Evolutionary conservation across 2,888 invertebrate species (phyloP).

Genomic region (Eristalinus aeneus): DNA sequence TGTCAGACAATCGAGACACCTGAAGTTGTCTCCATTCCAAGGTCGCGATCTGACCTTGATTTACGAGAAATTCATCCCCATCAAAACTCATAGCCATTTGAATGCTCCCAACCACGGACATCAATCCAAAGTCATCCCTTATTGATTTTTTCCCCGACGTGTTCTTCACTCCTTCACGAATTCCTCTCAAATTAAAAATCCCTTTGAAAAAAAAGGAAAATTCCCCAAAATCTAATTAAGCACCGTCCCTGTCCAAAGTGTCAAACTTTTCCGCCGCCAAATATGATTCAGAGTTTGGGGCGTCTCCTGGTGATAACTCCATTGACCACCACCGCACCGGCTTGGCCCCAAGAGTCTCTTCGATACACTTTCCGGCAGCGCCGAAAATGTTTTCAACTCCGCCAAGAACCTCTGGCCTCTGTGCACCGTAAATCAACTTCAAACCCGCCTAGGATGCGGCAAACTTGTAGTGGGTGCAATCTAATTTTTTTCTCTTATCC

Average conservation of each 20-base stretch:
- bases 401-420: conserved; percentile 15
- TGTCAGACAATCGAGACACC: no score
- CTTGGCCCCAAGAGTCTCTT: conserved; percentile 19
- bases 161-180: not conserved
- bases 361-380: conserved; percentile 45
- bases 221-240: conserved; percentile 65
- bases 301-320: conserved; percentile 15
- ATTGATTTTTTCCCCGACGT: not conserved
- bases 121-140: not conserved
- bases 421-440: conserved; percentile 37
- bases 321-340: not conserved
- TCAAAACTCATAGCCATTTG: no score
- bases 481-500: not conserved
- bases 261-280: conserved; percentile 40
- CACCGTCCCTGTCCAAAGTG: conserved; percentile 61
- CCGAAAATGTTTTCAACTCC: conserved; percentile 15
- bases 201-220: conserved; percentile 24
- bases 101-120: no score
- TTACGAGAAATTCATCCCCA: no score
- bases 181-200: not conserved
- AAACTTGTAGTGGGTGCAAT: conserved; percentile 30
- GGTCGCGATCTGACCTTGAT: no score
- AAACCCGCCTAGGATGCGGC: conserved; percentile 9
- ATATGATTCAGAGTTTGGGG: not conserved
- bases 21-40: no score